A percentile compares a stretch with the other conserved stretches of the same genome.
These are phyloP conservation scores for Drosophila yakuba DNA, from an alignment of 1,140 invertebrate species.

Conservation along the genomic window DNA sequence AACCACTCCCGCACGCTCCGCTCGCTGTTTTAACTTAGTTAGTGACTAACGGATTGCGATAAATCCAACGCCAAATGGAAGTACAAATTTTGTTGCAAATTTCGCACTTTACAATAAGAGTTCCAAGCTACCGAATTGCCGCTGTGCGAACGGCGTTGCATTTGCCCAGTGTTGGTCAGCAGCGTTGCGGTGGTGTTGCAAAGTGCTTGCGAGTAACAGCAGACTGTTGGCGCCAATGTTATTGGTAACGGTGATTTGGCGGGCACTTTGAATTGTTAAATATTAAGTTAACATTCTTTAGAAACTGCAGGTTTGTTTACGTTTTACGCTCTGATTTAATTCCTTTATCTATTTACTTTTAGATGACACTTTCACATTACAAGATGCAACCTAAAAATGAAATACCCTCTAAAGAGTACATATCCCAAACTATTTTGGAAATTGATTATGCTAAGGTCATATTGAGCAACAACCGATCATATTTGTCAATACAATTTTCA, in stretches of 20 bases:
- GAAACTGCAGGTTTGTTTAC: no score
- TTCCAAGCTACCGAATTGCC: slow-evolving; percentile 49
- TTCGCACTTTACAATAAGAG: slow-evolving; percentile 68
- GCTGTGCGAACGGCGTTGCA: slow-evolving; percentile 44
- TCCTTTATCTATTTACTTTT: no score
- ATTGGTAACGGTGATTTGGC: slow-evolving; percentile 4
- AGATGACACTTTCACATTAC: no score
- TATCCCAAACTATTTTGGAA: no score
- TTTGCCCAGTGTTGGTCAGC: slow-evolving; percentile 26
- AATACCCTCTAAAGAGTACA: no score
- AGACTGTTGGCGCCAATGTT: slow-evolving; percentile 16
- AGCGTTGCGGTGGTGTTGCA: slow-evolving; percentile 13
- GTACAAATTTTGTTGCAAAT: slow-evolving; percentile 79
- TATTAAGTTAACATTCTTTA: no score
- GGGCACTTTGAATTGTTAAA: slow-evolving; percentile 22
- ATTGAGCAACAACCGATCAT: not conserved
- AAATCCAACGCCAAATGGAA: slow-evolving; percentile 79
- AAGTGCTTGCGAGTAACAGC: slow-evolving; percentile 21
- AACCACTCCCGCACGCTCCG: slow-evolving; percentile 47
- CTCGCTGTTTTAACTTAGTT: slow-evolving; percentile 46
- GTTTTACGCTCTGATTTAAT: no score
- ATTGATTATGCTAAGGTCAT: no score
- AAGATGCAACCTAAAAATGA: no score
- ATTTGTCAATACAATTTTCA: not conserved
- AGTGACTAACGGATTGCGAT: slow-evolving; percentile 63